A percentile compares a stretch with the other conserved stretches of the same genome.
Evolutionary conservation across 2,888 invertebrate species (phyloP).

Genomic region (Monopis laevigella): DNA sequence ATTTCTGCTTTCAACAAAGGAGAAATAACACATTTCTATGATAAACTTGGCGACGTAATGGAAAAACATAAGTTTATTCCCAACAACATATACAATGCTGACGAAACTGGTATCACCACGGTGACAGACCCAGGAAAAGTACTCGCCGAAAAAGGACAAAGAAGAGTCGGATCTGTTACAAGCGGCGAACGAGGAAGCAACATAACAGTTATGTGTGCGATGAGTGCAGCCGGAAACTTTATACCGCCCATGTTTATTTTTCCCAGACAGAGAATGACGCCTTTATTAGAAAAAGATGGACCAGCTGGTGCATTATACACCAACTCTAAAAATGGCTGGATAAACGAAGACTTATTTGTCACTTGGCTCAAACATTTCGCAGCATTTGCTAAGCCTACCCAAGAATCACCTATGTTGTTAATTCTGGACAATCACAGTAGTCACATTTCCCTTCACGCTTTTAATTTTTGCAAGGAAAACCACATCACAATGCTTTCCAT

Average conservation of each 20-base stretch:
- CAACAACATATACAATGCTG: constrained; percentile 22
- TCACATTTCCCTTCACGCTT: constrained; percentile 22
- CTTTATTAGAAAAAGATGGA: constrained; percentile 1
- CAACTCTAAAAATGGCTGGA: constrained; percentile 28
- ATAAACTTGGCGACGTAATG: too few species aligned
- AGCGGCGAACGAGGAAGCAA: constrained; percentile 25
- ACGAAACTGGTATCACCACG: constrained; percentile 21
- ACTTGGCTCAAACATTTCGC: constrained; percentile 25
- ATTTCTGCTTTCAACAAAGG: too few species aligned
- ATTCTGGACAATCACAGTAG: constrained; percentile 23
- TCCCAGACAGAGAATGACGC: constrained; percentile 22
- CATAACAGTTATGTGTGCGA: constrained; percentile 19
- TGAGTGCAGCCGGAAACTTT: constrained; percentile 18
- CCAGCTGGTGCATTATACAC: constrained; percentile 23
- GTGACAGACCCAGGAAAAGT: constrained; percentile 28
- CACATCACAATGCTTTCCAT: constrained; percentile 23
- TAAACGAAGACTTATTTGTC: constrained; percentile 24
- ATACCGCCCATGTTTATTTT: constrained; percentile 17
- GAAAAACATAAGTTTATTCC: constrained; percentile 2
- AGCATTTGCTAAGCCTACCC: constrained; percentile 26
- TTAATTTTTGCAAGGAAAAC: constrained; percentile 23
- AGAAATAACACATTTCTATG: too few species aligned
- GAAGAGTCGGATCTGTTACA: constrained; percentile 25
- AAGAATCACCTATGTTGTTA: constrained; percentile 29
- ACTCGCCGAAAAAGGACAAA: constrained; percentile 27